These are phyloP conservation scores for Formicarius rufipectus DNA, from an alignment of 2,113 vertebrate genomes.

Conservation along the genomic window DNA sequence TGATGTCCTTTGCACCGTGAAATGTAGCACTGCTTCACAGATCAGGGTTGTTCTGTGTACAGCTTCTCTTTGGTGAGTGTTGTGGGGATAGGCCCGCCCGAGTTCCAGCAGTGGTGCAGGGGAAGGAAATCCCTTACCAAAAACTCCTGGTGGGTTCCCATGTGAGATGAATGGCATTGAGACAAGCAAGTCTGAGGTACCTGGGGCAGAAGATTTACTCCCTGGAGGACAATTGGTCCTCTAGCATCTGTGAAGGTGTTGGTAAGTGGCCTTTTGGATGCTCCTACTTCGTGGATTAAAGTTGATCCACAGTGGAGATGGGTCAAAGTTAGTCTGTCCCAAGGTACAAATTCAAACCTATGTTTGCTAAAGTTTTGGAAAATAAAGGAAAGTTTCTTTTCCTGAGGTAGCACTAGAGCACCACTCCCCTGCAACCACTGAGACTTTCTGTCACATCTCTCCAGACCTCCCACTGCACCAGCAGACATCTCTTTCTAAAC, in stretches of 20 bases:
- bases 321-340: not conserved
- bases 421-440: rapidly evolving
- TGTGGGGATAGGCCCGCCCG: too few relatives aligned
- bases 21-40: not conserved
- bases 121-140: not conserved
- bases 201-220: rapidly evolving
- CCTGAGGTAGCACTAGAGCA: not conserved
- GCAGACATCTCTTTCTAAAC: not conserved
- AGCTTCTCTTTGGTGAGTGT: not conserved
- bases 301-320: not conserved
- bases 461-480: not conserved
- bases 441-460: not conserved
- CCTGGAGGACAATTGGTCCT: not conserved
- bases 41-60: rapidly evolving
- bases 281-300: not conserved
- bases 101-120: not conserved
- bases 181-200: not conserved
- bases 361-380: not conserved
- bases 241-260: not conserved
- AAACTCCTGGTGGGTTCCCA: not conserved
- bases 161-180: not conserved
- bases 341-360: not conserved
- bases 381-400: not conserved
- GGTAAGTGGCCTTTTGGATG: not conserved
- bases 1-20: not conserved